Evolutionary conservation across 2,797 vertebrate species (phyloP).

Genomic region (Premnoplex brunnescens): DNA sequence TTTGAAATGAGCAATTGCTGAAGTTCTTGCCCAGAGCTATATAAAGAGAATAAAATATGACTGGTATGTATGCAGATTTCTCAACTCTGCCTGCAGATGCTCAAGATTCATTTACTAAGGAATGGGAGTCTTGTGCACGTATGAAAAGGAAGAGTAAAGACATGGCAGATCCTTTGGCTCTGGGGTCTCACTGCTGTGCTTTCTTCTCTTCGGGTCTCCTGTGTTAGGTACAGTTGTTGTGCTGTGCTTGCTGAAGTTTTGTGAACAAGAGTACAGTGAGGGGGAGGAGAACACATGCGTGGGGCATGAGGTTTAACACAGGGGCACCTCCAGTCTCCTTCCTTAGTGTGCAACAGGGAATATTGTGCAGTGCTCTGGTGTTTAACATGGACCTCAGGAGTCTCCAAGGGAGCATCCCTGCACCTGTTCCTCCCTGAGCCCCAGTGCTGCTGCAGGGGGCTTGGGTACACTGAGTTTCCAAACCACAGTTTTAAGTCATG

Average conservation of each 20-base stretch:
- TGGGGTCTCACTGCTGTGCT: neutral
- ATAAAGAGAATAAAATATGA: neutral
- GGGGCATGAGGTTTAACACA: neutral
- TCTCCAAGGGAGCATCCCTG: neutral
- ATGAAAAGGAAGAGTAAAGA: neutral
- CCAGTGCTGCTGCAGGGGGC: neutral
- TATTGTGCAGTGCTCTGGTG: rapidly evolving
- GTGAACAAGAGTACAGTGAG: neutral
- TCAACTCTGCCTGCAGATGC: neutral
- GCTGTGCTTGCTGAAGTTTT: neutral
- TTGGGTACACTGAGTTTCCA: neutral
- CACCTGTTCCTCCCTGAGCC: rapidly evolving
- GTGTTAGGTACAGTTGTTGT: neutral
- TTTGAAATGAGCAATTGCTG: neutral
- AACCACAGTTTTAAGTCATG: neutral
- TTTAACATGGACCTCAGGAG: rapidly evolving
- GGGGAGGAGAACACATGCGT: neutral
- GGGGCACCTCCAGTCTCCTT: neutral
- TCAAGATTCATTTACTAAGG: neutral
- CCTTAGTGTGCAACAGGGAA: neutral
- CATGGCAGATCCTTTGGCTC: neutral
- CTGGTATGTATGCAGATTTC: neutral
- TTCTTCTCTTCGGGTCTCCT: neutral
- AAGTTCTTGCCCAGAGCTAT: neutral
- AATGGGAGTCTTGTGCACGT: neutral